Evolutionary conservation across 2,888 invertebrate species (phyloP).

Genomic region (Apantesis nais): DNA sequence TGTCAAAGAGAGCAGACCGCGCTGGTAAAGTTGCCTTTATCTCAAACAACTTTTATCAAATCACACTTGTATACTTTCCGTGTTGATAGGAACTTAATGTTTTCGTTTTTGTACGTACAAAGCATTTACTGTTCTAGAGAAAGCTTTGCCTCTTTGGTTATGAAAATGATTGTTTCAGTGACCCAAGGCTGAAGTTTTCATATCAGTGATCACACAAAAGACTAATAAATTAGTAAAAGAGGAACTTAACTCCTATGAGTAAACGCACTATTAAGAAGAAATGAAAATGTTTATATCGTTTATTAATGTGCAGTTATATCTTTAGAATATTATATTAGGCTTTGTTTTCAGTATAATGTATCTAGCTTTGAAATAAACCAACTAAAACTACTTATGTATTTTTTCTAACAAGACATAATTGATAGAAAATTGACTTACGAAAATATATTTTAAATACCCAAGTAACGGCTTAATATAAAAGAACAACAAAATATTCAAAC

Average conservation of each 20-base stretch:
- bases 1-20: conserved; percentile 59
- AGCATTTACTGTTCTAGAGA: conserved; percentile 20
- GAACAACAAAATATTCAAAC: not conserved
- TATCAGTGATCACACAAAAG: conserved; percentile 39
- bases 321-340: not conserved
- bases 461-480: not conserved
- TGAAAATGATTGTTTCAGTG: conserved; percentile 25
- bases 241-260: conserved; percentile 1
- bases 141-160: conserved; percentile 10
- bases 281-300: too few species aligned
- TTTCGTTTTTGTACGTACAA: conserved; percentile 28
- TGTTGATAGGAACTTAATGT: conserved; percentile 66
- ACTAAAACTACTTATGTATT: not conserved
- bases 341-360: not conserved
- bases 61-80: conserved; percentile 71
- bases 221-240: conserved; percentile 22
- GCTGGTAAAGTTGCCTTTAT: conserved; percentile 66
- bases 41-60: conserved; percentile 65
- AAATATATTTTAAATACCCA: too few species aligned
- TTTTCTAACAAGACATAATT: not conserved
- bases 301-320: too few species aligned
- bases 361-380: not conserved
- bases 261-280: not conserved
- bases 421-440: not conserved
- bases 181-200: conserved; percentile 32